Conservation (phyloP, 2,797 vertebrate genomes). For the Gorsachius magnificus region DNA sequence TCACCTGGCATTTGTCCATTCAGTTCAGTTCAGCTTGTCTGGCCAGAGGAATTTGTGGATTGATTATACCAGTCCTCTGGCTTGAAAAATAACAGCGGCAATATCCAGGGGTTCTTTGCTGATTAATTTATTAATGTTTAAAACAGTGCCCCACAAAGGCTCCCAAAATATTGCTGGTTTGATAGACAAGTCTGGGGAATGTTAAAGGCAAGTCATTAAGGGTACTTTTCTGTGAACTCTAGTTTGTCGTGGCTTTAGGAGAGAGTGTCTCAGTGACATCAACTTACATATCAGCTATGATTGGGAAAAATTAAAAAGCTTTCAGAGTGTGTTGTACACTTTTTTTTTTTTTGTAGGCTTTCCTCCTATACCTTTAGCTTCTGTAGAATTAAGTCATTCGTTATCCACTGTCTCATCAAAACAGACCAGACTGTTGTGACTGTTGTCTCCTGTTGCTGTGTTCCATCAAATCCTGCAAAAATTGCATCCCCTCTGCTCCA, state of each 20-base stretch:
- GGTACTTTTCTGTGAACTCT: not conserved
- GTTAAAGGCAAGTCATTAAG: not conserved
- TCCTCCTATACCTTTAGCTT: not conserved
- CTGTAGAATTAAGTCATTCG: not conserved
- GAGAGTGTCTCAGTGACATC: rapidly evolving
- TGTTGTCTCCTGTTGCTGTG: not conserved
- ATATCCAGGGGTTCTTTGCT: not conserved
- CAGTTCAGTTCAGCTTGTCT: not conserved
- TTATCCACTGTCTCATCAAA: not conserved
- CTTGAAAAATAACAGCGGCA: not conserved
- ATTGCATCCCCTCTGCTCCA: not conserved
- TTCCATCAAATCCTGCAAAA: not conserved
- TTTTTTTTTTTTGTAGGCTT: not conserved
- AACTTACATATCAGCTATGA: not conserved
- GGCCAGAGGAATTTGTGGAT: not conserved
- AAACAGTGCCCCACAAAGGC: not conserved
- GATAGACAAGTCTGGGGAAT: not conserved
- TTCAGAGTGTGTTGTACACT: not conserved
- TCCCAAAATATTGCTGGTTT: not conserved
- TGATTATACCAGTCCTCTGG: not conserved
- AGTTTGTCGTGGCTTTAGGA: not conserved
- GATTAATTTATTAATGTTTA: not conserved
- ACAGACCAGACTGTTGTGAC: not conserved
- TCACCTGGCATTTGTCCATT: not conserved
- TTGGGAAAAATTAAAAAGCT: not conserved